Evolutionary conservation across 2,797 vertebrate genomes (phyloP).

Genomic region (Champsocephalus gunnari): DNA sequence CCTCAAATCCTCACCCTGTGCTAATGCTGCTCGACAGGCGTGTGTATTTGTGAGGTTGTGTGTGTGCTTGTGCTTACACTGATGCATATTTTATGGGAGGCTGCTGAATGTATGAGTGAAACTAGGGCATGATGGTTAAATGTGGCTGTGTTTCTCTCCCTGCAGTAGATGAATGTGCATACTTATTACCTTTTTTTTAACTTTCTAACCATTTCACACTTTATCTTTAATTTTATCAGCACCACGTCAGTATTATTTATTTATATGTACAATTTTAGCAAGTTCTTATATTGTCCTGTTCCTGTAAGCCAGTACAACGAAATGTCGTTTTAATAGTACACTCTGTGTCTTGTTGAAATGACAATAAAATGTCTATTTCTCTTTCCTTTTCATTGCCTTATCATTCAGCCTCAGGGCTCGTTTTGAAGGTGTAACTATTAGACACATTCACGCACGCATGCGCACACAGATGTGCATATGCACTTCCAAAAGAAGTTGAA

Average conservation of each 20-base stretch:
- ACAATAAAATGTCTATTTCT: constrained; percentile 11
- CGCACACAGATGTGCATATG: constrained; percentile 45
- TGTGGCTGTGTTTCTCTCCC: constrained; percentile 51
- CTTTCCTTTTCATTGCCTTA: constrained; percentile 56
- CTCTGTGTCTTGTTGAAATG: too few relatives aligned
- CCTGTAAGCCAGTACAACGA: too few relatives aligned
- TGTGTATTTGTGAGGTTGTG: constrained; percentile 19
- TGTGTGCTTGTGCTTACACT: constrained; percentile 36
- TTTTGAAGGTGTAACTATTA: constrained; percentile 65
- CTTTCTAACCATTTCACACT: constrained; percentile 29
- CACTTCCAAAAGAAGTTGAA: constrained; percentile 54
- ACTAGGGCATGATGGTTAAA: constrained; percentile 70
- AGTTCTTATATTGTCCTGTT: too few relatives aligned
- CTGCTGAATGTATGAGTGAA: constrained; percentile 65
- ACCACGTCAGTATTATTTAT: too few relatives aligned
- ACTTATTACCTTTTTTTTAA: constrained; percentile 46
- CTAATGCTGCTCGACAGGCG: constrained; percentile 63
- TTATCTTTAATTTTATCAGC: too few relatives aligned
- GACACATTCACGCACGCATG: constrained; percentile 24
- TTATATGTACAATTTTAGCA: too few relatives aligned
- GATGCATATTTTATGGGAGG: constrained; percentile 74
- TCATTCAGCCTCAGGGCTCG: constrained; percentile 66
- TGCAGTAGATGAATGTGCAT: constrained; percentile 42
- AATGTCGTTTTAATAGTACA: too few relatives aligned
- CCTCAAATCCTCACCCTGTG: constrained; percentile 11